Evolutionary conservation across 1,140 invertebrate genomes (phyloP), one percentile per base, ranked within the genome.

Genomic region (Globodera ellingtonae): DNA sequence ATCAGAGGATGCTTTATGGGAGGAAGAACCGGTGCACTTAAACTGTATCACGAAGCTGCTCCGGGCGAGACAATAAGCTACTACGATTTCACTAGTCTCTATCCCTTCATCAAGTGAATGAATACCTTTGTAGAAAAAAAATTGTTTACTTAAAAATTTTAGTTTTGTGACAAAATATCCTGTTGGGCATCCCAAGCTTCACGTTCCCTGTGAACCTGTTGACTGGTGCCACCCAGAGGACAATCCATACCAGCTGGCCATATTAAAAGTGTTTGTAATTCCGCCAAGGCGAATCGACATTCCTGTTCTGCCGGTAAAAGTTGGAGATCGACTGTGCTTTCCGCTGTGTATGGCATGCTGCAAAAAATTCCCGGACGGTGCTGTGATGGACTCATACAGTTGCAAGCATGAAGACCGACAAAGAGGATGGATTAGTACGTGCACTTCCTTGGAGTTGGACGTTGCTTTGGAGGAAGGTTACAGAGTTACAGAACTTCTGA

Each of bases 281-380:
- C 70, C 70, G 21, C 70, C 70, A 6, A 0, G 21, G 0, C 15
- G 24, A 24, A 72, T 72, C 50, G 70, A 72, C 10, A 7, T 72
- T 6, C 71, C 71, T 7, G 9, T 72, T 72, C 4, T 72, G n/a
- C 71, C 71, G 18, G 71, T 72, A 3, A 72, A 72, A 72, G n/a
- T 72, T 6, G 21, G 35, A 2, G 21, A 72, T 35, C 18, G 71
- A 35, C 71, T 72, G n/a, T 52, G 47, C 8, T 72, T 72, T 9
- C 71, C 71, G 15, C 71, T 72, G 18, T 72, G 71, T 10, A 52
- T 52, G n/a, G 35, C n/a, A 72, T 72, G 71, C 6, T 47, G 18
- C 6, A 72, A 72, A 72, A 72, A 7, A 7, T 47, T 4, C 44
- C 71, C 71, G 9, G 3, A 47, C 10, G 71, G 71, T 0, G 24